Evolutionary conservation across 2,113 vertebrate genomes (phyloP).

Genomic region (Cairina moschata): DNA sequence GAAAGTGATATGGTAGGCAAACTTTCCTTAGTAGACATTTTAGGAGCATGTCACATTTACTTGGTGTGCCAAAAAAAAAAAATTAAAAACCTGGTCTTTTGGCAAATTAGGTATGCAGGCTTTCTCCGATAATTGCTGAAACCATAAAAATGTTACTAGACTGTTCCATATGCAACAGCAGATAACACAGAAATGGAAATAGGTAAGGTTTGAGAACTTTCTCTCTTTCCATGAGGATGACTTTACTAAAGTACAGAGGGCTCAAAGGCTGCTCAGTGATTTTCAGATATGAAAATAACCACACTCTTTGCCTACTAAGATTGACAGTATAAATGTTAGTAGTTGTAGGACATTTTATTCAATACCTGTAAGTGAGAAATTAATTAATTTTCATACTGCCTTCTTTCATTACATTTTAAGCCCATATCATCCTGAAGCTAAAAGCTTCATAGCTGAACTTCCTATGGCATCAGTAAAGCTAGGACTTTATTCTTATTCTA

Average conservation of each 20-base stretch:
- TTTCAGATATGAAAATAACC: neutral
- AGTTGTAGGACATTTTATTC: neutral
- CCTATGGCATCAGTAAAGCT: neutral
- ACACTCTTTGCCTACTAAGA: neutral
- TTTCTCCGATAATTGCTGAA: neutral
- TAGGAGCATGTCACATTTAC: neutral
- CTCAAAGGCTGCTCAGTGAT: neutral
- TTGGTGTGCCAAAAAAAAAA: neutral
- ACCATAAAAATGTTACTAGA: neutral
- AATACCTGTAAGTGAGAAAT: neutral
- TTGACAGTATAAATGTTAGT: neutral
- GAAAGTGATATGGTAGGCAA: slow-evolving; percentile 95
- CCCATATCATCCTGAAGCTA: neutral
- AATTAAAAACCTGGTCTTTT: neutral
- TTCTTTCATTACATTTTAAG: neutral
- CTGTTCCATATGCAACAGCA: neutral
- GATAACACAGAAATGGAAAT: neutral
- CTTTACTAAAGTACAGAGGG: neutral
- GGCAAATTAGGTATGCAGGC: neutral
- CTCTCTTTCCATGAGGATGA: neutral
- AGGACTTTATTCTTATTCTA: neutral
- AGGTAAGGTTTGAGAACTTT: neutral
- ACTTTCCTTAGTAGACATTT: neutral
- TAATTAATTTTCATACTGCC: neutral
- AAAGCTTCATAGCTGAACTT: neutral